Evolutionary conservation across 2,797 vertebrate genomes (phyloP).

Genomic region (Sylvia borin): DNA sequence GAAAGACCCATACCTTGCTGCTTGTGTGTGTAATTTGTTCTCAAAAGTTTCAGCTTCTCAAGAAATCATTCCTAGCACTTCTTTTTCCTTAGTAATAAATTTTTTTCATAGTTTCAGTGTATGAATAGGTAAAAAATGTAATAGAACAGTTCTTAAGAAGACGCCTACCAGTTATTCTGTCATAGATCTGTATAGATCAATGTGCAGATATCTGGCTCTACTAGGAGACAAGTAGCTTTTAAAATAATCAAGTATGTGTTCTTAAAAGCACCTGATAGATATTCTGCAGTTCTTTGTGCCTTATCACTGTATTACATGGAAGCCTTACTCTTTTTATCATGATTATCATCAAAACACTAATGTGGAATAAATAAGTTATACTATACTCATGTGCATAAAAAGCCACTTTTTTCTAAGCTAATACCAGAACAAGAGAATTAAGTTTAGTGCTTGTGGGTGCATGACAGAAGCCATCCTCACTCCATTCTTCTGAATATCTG

Average conservation of each 20-base stretch:
- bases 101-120: neutral
- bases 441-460: neutral
- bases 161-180: neutral
- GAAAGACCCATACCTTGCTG: neutral
- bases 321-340: neutral
- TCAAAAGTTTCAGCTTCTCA: neutral
- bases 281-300: neutral
- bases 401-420: neutral
- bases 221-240: neutral
- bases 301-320: neutral
- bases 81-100: neutral
- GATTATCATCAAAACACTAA: neutral
- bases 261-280: neutral
- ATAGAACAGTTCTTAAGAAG: neutral
- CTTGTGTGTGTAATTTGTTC: neutral
- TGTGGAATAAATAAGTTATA: neutral
- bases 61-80: neutral
- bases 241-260: neutral
- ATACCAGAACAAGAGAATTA: neutral
- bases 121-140: neutral
- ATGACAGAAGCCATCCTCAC: neutral
- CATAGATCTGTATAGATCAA: neutral
- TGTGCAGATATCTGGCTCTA: neutral
- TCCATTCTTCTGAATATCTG: neutral
- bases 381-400: neutral